A percentile compares a stretch with the other conserved stretches of the same genome.
phyloP scores from a whole-genome alignment of 1,140 invertebrate genomes.

The Dreissena polymorpha region DNA sequence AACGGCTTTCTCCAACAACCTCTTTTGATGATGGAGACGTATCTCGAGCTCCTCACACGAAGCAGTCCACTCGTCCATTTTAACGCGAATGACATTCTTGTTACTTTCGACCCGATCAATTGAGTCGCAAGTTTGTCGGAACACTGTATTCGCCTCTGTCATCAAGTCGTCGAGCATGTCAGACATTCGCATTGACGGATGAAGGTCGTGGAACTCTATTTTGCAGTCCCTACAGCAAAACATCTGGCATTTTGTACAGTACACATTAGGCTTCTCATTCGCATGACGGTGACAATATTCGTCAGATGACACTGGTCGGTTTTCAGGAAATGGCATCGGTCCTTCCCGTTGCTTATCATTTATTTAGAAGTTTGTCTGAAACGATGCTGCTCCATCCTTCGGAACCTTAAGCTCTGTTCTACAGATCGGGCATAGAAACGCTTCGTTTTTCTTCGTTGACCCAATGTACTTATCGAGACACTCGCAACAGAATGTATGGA shows the following conservation, averaged over 20 bases:
- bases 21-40: too few species aligned
- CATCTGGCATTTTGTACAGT: slow-evolving; percentile 11
- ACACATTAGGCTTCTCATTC: not conserved
- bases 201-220: slow-evolving; percentile 22
- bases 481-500: slow-evolving; percentile 35
- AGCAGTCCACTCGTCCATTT: not conserved
- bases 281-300: not conserved
- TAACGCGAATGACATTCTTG: not conserved
- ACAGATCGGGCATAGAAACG: slow-evolving; percentile 13
- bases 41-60: too few species aligned
- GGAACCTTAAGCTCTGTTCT: not conserved
- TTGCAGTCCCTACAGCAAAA: slow-evolving; percentile 27
- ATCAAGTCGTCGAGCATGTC: not conserved
- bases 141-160: not conserved
- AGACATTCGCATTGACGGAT: slow-evolving; percentile 7
- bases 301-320: not conserved
- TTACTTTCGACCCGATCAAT: not conserved
- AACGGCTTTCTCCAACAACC: too few species aligned
- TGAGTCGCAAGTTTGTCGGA: not conserved
- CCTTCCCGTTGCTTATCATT: not conserved
- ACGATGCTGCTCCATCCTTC: slow-evolving; percentile 4
- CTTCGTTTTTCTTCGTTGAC: slow-evolving; percentile 6
- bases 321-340: not conserved
- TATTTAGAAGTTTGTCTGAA: slow-evolving; percentile 35
- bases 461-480: slow-evolving; percentile 9